A percentile compares a stretch with the other conserved stretches of the same genome.
Conservation (phyloP, 2,113 vertebrate genomes). For the Coturnix japonica region DNA sequence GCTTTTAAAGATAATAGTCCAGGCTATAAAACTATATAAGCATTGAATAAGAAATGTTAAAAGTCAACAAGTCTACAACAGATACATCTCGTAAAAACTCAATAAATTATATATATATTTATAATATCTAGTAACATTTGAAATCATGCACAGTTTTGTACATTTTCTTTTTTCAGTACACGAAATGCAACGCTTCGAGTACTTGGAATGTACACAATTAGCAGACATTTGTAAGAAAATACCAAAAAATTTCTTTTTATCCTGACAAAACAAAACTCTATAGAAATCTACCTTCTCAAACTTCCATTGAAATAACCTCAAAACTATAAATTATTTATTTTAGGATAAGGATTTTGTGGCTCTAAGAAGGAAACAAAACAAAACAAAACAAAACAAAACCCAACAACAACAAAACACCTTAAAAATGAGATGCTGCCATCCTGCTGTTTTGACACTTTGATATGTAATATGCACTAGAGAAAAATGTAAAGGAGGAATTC, state of each 20-base stretch:
- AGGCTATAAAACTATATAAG: constrained; percentile 80
- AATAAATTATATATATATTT: constrained; percentile 86
- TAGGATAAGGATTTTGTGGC: constrained; percentile 62
- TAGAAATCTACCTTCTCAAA: constrained; percentile 76
- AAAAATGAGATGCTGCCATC: constrained; percentile 54
- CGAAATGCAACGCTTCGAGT: constrained; percentile 53
- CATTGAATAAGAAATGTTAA: constrained; percentile 83
- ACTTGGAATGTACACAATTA: constrained; percentile 78
- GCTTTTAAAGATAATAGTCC: constrained; percentile 77
- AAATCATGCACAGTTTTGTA: constrained; percentile 71
- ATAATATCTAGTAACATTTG: constrained; percentile 80
- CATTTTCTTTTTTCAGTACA: constrained; percentile 67
- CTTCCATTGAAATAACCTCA: constrained; percentile 59
- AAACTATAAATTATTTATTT: constrained; percentile 74
- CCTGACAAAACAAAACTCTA: constrained; percentile 71
- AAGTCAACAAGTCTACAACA: constrained; percentile 81
- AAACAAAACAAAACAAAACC: neutral
- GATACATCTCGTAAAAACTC: constrained; percentile 83
- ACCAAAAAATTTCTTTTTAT: constrained; percentile 63
- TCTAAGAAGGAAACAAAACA: constrained; percentile 34
- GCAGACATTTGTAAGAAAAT: constrained; percentile 81
- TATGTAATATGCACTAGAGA: constrained; percentile 40
- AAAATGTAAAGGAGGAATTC: constrained; percentile 37
- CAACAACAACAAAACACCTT: neutral
- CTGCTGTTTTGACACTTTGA: constrained; percentile 26